These are phyloP conservation scores for Eriosoma lanigerum DNA, from an alignment of 1,140 invertebrate genomes.

Conservation along the genomic window DNA sequence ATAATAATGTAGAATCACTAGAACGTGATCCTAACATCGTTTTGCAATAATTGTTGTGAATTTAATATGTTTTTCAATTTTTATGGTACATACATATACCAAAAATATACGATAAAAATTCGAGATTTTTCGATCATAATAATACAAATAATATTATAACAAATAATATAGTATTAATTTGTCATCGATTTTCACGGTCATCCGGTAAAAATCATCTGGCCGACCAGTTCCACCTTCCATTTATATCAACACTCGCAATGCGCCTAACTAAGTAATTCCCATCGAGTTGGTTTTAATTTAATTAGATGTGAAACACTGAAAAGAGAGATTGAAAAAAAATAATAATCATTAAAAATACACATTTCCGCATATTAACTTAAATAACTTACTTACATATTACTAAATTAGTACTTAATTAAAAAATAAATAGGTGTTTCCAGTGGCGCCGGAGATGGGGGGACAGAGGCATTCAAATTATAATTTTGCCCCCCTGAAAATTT, in stretches of 20 bases:
- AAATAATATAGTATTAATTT: neutral
- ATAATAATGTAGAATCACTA: too few species aligned
- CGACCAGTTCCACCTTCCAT: constrained; percentile 1
- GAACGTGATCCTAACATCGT: too few species aligned
- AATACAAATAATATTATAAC: too few species aligned
- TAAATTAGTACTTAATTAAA: too few species aligned
- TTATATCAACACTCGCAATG: too few species aligned
- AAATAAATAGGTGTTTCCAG: neutral
- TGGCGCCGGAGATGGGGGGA: too few species aligned
- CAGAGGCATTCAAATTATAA: too few species aligned
- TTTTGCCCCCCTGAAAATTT: too few species aligned
- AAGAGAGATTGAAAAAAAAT: constrained; percentile 5
- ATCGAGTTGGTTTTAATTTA: constrained; percentile 23
- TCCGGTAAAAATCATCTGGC: neutral
- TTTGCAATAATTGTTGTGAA: neutral
- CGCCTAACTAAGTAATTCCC: constrained; percentile 3
- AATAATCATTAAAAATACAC: neutral
- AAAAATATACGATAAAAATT: neutral
- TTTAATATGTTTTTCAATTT: too few species aligned
- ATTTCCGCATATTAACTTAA: neutral
- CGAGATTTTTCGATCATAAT: too few species aligned
- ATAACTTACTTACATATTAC: too few species aligned
- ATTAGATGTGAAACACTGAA: neutral
- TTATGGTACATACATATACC: too few species aligned
- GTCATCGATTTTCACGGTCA: constrained; percentile 22